A percentile compares a stretch with the other conserved stretches of the same genome.
Evolutionary conservation across 1,140 invertebrate species (phyloP).

Genomic region (Euwallacea similis): DNA sequence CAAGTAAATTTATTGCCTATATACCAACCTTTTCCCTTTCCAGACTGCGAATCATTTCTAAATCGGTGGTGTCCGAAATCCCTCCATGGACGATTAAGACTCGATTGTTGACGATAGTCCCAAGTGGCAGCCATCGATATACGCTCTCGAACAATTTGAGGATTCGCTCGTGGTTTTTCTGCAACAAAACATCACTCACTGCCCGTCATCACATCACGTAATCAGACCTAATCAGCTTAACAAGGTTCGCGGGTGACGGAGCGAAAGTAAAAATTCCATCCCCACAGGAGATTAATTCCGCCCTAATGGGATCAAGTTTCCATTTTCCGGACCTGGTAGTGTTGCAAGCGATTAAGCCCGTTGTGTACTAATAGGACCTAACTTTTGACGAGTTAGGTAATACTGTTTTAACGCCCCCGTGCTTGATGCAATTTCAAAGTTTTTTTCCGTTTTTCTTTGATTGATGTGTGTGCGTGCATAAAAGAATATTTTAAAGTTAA

Average conservation of each 20-base stretch:
- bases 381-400: conserved; percentile 2
- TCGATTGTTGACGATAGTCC: conserved; percentile 83
- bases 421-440: not conserved
- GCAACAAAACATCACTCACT: conserved; percentile 4
- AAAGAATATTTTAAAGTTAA: too few species aligned
- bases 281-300: conserved; percentile 2
- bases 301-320: conserved; percentile 6
- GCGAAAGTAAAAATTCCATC: not conserved
- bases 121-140: conserved; percentile 87
- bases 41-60: conserved; percentile 72
- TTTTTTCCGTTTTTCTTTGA: not conserved
- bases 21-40: conserved; percentile 75
- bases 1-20: too few species aligned
- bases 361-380: conserved; percentile 6
- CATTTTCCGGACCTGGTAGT: not conserved
- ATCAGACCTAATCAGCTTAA: not conserved
- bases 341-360: conserved; percentile 10
- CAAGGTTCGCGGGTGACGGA: not conserved
- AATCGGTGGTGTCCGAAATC: conserved; percentile 80
- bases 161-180: conserved; percentile 69
- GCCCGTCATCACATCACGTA: too few species aligned
- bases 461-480: not conserved
- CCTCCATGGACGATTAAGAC: conserved; percentile 89
- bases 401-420: conserved; percentile 5
- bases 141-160: conserved; percentile 81